These are phyloP conservation scores for Danaus chrysippus DNA, from an alignment of 2,888 invertebrate species.

Conservation along the genomic window DNA sequence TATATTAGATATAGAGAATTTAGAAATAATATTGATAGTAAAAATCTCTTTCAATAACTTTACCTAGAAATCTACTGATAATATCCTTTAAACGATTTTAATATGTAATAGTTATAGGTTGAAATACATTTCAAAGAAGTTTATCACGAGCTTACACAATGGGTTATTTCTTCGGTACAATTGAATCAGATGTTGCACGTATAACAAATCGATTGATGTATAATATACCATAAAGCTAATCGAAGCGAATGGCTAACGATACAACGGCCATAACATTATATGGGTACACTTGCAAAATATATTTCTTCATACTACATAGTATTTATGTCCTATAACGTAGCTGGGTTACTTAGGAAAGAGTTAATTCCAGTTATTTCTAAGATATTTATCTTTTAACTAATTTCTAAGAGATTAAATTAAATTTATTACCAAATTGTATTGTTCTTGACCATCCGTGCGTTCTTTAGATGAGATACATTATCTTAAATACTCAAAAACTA, in stretches of 20 bases:
- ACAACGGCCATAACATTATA: not conserved
- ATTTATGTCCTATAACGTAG: too few species aligned
- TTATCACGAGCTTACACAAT: slow-evolving; percentile 52
- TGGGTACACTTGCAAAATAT: too few species aligned
- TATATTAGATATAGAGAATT: too few species aligned
- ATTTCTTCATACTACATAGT: too few species aligned
- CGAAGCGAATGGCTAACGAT: slow-evolving; percentile 27
- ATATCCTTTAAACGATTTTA: slow-evolving; percentile 1
- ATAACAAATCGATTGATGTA: slow-evolving; percentile 58
- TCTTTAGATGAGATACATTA: slow-evolving; percentile 1
- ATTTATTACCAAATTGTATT: slow-evolving; percentile 3
- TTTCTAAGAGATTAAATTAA: not conserved
- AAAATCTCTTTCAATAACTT: too few species aligned
- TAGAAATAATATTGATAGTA: not conserved
- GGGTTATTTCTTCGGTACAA: slow-evolving; percentile 47
- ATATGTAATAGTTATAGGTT: slow-evolving; percentile 20
- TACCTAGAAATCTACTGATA: slow-evolving; percentile 9
- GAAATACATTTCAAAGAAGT: slow-evolving; percentile 36
- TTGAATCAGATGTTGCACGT: slow-evolving; percentile 62
- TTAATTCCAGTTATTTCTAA: not conserved
- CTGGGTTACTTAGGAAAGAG: too few species aligned
- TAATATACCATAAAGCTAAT: slow-evolving; percentile 34
- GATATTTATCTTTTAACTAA: not conserved
- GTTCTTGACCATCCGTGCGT: slow-evolving; percentile 9
- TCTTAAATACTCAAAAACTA: not conserved